These are phyloP conservation scores for Toxotes chatareus DNA, from an alignment of 2,113 vertebrate species.

Conservation along the genomic window DNA sequence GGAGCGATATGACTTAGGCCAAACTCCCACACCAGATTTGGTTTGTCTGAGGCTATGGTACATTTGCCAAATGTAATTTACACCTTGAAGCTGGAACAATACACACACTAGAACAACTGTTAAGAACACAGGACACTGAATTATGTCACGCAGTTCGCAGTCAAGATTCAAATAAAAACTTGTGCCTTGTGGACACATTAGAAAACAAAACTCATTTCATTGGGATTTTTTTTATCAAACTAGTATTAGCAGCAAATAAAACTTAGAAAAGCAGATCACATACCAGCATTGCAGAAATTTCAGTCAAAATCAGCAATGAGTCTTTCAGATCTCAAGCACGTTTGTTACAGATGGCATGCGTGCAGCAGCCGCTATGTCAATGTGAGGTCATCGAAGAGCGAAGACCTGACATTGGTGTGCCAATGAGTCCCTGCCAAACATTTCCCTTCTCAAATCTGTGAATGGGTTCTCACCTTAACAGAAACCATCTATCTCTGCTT, in stretches of 20 bases:
- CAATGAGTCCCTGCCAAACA: background rate
- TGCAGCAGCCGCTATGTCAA: background rate
- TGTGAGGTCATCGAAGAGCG: background rate
- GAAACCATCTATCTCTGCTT: slow-evolving; percentile 25
- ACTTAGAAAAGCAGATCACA: background rate
- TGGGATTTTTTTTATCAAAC: background rate
- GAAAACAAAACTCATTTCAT: background rate
- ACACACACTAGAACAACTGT: background rate
- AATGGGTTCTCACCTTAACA: background rate
- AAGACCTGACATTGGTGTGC: background rate
- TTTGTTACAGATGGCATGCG: background rate
- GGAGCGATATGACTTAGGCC: too few relatives aligned
- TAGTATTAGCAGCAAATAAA: background rate
- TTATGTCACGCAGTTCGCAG: too few relatives aligned
- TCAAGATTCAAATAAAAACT: background rate
- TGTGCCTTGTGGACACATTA: background rate
- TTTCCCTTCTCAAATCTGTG: background rate
- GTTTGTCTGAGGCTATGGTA: background rate
- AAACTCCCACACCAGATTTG: too few relatives aligned
- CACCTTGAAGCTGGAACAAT: background rate
- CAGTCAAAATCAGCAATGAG: background rate
- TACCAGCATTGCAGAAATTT: background rate
- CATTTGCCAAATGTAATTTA: background rate
- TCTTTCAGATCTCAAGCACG: background rate
- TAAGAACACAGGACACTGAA: background rate